Evolutionary conservation across 2,888 invertebrate genomes (phyloP), one percentile per base, ranked within the genome.

Genomic region (Cataglyphis altisquamis): DNA sequence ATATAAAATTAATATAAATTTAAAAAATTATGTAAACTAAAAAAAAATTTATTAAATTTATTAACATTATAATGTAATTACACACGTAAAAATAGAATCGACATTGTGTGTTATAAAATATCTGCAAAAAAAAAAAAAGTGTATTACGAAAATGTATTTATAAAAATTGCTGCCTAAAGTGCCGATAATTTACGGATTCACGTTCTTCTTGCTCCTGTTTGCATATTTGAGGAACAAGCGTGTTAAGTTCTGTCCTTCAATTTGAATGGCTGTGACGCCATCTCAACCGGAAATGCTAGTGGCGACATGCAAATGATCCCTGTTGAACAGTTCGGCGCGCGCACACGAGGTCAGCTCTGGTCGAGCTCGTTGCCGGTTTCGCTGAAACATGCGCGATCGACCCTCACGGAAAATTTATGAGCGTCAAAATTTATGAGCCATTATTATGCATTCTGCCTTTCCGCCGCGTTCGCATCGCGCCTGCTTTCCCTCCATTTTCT

Each of bases 401-500:
- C 29, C 90, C 83, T 84, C 89, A 62, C 91, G 88, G 89, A 91
- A 90, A 86, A 80, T 80, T 80, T 80, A 80, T 88, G 81, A 87
- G 88, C 64, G 88, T 86, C 87, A 85, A 88, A 91, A 92, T 92
- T 92, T 91, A 92, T 91, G 92, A 91, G 90, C 91, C 89, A 91
- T 92, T 92, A 92, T 91, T 92, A 92, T 92, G 91, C 92, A 90
- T 91, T 92, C 90, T 88, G 89, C 88, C 88, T 91, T 88, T 88
- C 86, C 86, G 86, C 86, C 87, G 66, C 70, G 68, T 78, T 86
- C 85, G 75, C 87, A 82, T 81, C 74, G 74, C 84, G 74, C 32
- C 62, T 52, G 62, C 64, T 63, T 72, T 10, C 73, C 2, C 55
- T 41, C 74, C 18, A 70, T 70, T 80, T 80, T 70, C 70, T 32